These are phyloP conservation scores for Bombylius major DNA, from an alignment of 2,888 invertebrate species.

Conservation along the genomic window DNA sequence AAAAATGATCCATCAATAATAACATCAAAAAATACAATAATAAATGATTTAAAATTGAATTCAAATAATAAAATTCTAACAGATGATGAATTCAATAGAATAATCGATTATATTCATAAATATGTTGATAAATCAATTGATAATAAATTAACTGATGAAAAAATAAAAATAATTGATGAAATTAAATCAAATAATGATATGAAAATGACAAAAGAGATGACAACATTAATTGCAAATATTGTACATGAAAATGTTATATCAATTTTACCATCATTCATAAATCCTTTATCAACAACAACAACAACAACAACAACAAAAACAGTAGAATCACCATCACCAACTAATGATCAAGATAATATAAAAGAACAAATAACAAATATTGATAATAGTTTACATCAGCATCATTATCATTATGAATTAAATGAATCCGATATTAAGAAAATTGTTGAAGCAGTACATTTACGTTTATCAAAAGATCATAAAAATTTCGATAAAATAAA, in stretches of 20 bases:
- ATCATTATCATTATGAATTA: constrained; percentile 15
- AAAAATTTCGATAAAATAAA: constrained; percentile 15
- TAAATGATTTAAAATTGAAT: no score
- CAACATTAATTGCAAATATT: constrained; percentile 24
- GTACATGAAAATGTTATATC: constrained; percentile 25
- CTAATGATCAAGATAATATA: background rate
- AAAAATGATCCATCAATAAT: no score
- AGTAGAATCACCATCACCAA: no score
- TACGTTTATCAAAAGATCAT: constrained; percentile 10
- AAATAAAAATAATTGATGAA: constrained; percentile 17
- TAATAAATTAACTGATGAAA: constrained; percentile 20
- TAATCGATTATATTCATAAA: constrained; percentile 30
- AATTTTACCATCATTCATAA: background rate
- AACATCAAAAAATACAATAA: no score
- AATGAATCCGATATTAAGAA: constrained; percentile 25
- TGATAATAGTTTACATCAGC: constrained; percentile 1
- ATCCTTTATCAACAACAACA: background rate
- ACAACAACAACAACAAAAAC: background rate
- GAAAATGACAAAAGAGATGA: constrained; percentile 22
- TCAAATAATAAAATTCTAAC: background rate
- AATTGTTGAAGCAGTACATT: constrained; percentile 24
- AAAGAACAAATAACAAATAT: background rate
- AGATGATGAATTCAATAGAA: constrained; percentile 29
- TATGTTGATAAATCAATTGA: constrained; percentile 32
- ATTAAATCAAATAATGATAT: constrained; percentile 6